Conservation (phyloP, 2,797 vertebrate species). For the Aratinga solstitialis region DNA sequence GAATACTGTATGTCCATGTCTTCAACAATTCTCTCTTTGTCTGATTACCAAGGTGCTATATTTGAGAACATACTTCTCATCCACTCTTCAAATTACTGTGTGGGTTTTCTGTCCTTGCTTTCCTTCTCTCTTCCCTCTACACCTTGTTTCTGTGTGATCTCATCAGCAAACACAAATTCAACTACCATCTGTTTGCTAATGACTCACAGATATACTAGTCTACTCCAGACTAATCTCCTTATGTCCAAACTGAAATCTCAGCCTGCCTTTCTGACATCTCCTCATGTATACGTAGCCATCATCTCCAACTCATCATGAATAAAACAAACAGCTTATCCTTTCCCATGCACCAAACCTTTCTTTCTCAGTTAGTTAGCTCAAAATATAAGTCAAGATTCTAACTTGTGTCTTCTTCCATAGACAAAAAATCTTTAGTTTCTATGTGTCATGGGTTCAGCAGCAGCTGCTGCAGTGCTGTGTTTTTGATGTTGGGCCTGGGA, state of each 20-base stretch:
- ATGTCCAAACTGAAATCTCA: constrained; percentile 44
- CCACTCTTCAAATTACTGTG: background rate
- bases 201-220: constrained; percentile 49
- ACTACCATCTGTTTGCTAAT: constrained; percentile 63
- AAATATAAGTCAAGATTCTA: background rate
- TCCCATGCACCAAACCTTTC: background rate
- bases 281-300: background rate
- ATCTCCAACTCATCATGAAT: background rate
- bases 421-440: background rate
- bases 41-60: background rate
- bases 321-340: background rate
- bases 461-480: no score
- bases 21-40: background rate
- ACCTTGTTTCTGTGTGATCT: constrained; percentile 50
- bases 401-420: background rate
- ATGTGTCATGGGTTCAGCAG: background rate
- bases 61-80: background rate
- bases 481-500: no score
- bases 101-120: constrained; percentile 53
- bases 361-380: background rate
- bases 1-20: background rate
- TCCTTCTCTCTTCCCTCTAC: constrained; percentile 13
- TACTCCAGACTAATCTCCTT: constrained; percentile 47
- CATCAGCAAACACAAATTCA: constrained; percentile 52
- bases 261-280: background rate